Percentiles rank a stretch among this genome's conserved stretches.
Evolutionary conservation across 2,797 vertebrate genomes (phyloP).

Genomic region (Echiichthys vipera): DNA sequence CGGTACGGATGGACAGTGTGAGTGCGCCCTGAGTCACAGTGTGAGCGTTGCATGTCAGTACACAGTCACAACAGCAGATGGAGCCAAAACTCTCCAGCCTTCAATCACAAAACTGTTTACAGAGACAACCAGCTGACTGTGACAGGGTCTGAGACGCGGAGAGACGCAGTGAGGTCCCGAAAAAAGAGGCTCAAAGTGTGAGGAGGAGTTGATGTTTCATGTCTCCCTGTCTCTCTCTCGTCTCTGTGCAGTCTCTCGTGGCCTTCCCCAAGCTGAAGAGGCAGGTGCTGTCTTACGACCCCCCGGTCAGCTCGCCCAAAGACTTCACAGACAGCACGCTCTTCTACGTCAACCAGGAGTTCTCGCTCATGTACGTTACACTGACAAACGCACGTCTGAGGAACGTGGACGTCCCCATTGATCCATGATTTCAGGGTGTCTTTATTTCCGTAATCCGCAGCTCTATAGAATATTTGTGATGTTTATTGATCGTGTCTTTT

Average conservation of each 20-base stretch:
- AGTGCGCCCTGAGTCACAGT: too few species aligned
- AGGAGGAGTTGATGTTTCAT: too few species aligned
- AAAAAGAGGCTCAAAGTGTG: too few species aligned
- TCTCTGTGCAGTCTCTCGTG: constrained; percentile 90
- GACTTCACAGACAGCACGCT: constrained; percentile 98
- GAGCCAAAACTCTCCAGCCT: too few species aligned
- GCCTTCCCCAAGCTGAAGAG: constrained; percentile 98
- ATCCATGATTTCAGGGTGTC: neutral
- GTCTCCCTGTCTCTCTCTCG: neutral
- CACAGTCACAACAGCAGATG: too few species aligned
- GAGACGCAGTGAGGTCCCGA: too few species aligned
- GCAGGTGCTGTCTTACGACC: constrained; percentile 95
- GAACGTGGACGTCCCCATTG: neutral
- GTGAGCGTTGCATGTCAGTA: too few species aligned
- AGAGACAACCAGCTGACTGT: too few species aligned
- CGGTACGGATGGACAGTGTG: too few species aligned
- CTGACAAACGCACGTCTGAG: too few species aligned
- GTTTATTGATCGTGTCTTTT: neutral
- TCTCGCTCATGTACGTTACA: constrained; percentile 94
- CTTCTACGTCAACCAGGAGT: constrained; percentile 98
- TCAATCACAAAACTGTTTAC: too few species aligned
- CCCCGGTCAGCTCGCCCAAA: constrained; percentile 95
- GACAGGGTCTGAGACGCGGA: too few species aligned
- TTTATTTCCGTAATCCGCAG: neutral
- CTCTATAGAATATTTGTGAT: neutral